A percentile compares a stretch with the other conserved stretches of the same genome.
phyloP scores from a whole-genome alignment of 2,113 vertebrate genomes.

The Nipponia nippon region DNA sequence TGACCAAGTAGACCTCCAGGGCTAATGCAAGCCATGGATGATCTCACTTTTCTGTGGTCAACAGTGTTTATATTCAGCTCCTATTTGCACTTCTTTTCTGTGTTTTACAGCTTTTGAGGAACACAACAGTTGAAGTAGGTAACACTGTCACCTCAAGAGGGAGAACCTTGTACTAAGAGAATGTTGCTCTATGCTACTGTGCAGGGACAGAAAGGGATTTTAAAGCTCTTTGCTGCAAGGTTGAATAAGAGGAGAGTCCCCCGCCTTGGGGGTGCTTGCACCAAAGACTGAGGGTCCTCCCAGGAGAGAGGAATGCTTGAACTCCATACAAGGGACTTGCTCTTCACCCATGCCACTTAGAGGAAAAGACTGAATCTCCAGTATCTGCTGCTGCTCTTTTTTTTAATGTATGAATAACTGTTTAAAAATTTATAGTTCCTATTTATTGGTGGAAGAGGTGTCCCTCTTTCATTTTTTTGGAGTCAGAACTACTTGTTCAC shows the following conservation, averaged over 20 bases:
- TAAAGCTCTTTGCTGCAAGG: slow-evolving; percentile 23
- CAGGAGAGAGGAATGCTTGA: slow-evolving; percentile 10
- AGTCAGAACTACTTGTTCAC: not conserved
- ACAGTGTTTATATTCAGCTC: not conserved
- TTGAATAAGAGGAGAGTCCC: slow-evolving; percentile 21
- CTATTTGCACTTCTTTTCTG: slow-evolving; percentile 26
- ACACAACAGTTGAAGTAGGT: slow-evolving; percentile 23
- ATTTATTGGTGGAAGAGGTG: not conserved
- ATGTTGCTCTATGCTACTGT: slow-evolving; percentile 26
- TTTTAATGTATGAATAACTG: not conserved
- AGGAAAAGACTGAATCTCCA: slow-evolving; percentile 1
- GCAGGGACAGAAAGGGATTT: slow-evolving; percentile 50
- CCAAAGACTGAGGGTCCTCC: slow-evolving; percentile 39
- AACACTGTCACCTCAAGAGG: slow-evolving; percentile 35
- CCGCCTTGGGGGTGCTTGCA: not conserved
- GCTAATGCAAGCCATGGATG: not conserved
- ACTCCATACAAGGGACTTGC: slow-evolving; percentile 36
- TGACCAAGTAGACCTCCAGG: not conserved
- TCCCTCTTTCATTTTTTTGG: not conserved
- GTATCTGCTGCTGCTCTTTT: not conserved
- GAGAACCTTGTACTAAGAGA: slow-evolving; percentile 28
- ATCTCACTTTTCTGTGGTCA: not conserved
- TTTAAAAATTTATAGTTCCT: not conserved
- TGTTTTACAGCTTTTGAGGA: slow-evolving; percentile 14
- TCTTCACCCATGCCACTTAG: slow-evolving; percentile 7